These are phyloP conservation scores for Todus mexicanus DNA, from an alignment of 2,797 vertebrate species.

Conservation along the genomic window DNA sequence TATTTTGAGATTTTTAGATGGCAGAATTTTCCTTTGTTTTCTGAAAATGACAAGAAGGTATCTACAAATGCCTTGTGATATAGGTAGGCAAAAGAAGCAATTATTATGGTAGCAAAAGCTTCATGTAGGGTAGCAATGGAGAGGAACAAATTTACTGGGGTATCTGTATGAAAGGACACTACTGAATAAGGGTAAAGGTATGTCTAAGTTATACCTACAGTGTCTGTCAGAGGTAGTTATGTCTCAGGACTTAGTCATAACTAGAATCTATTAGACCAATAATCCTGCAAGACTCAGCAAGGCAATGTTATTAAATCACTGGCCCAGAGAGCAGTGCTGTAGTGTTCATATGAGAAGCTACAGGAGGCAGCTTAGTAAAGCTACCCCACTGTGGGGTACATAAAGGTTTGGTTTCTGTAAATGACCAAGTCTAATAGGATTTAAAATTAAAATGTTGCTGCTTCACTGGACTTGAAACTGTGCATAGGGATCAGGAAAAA, in stretches of 20 bases:
- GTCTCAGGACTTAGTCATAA: not conserved
- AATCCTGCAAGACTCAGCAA: not conserved
- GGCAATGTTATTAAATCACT: not conserved
- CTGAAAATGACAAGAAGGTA: not conserved
- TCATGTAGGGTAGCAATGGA: not conserved
- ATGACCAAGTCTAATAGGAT: not conserved
- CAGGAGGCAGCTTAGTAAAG: not conserved
- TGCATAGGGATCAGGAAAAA: not conserved
- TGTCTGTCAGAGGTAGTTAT: not conserved
- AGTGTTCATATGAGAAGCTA: not conserved
- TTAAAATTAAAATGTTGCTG: not conserved
- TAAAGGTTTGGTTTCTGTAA: not conserved
- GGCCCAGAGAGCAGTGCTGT: not conserved
- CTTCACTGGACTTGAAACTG: not conserved
- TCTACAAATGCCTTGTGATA: not conserved
- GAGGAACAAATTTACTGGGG: not conserved
- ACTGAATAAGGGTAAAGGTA: not conserved
- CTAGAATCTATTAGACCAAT: not conserved
- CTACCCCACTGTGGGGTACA: not conserved
- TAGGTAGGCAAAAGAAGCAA: not conserved
- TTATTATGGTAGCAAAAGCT: not conserved
- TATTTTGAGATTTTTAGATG: not conserved
- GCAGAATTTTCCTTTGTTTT: not conserved
- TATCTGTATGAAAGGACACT: not conserved
- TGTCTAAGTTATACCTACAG: not conserved